Percentiles rank a stretch among this genome's conserved stretches.
These are phyloP conservation scores for Sinocyclocheilus grahami DNA, from an alignment of 2,113 vertebrate genomes.

Conservation along the genomic window DNA sequence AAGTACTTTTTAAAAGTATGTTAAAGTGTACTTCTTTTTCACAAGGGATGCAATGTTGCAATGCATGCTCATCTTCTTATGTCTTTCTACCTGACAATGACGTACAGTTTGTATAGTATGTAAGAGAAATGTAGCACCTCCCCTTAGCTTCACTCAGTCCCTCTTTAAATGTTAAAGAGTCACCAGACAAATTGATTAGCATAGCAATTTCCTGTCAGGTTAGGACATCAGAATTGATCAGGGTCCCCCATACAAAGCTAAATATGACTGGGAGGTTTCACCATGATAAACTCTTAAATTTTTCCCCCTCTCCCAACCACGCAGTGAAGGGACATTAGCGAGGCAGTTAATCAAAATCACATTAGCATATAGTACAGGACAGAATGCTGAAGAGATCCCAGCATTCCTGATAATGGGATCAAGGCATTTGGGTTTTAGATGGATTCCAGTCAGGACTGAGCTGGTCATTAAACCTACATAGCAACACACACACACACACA, in stretches of 20 bases:
- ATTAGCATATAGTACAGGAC: constrained; percentile 70
- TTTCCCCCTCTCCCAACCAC: constrained; percentile 55
- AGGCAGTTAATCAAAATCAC: constrained; percentile 75
- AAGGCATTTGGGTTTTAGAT: neutral
- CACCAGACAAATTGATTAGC: constrained; percentile 68
- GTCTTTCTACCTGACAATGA: neutral
- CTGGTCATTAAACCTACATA: neutral
- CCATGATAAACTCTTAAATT: constrained; percentile 46
- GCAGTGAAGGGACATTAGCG: constrained; percentile 68
- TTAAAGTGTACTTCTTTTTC: neutral
- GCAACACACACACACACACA: neutral
- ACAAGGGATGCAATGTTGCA: neutral
- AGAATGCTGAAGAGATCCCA: constrained; percentile 62
- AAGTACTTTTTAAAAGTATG: neutral
- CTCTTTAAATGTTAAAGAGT: constrained; percentile 28
- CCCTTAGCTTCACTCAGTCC: constrained; percentile 50
- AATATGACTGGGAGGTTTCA: constrained; percentile 35
- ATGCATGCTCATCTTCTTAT: neutral
- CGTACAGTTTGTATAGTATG: constrained; percentile 9
- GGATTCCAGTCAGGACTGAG: neutral
- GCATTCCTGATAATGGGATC: constrained; percentile 18
- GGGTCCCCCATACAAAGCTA: constrained; percentile 44
- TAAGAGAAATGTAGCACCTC: neutral
- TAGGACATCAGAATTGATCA: constrained; percentile 69
- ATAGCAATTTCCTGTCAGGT: constrained; percentile 63